phyloP scores from a whole-genome alignment of 2,888 invertebrate species.

The Diplazon laetatorius region DNA sequence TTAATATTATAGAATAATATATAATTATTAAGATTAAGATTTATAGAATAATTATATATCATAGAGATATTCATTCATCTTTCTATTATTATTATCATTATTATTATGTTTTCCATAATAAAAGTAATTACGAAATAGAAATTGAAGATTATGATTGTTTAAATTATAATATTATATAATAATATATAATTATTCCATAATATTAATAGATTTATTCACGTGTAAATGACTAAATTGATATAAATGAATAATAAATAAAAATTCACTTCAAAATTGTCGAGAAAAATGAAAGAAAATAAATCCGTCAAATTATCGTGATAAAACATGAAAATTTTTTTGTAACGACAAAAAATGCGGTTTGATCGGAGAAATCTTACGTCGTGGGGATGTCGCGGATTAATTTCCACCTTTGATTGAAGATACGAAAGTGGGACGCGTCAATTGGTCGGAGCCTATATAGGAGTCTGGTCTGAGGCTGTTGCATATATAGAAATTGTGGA shows the following conservation, averaged over 20 bases:
- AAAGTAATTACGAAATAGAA: slow-evolving; percentile 18
- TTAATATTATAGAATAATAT: too few relatives aligned
- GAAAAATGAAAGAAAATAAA: too few relatives aligned
- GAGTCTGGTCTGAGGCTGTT: too few relatives aligned
- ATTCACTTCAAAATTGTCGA: too few relatives aligned
- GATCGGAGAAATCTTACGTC: slow-evolving; percentile 35
- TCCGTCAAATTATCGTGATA: too few relatives aligned
- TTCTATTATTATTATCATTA: slow-evolving; percentile 25
- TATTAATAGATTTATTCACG: too few relatives aligned
- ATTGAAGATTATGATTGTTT: slow-evolving; percentile 19
- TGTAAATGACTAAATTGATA: too few relatives aligned
- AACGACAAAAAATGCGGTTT: background rate
- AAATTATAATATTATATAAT: background rate
- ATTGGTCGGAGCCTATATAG: slow-evolving; percentile 27
- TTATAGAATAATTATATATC: too few relatives aligned
- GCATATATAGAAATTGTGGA: background rate
- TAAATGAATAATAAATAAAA: too few relatives aligned
- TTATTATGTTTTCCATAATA: slow-evolving; percentile 31
- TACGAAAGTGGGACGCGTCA: slow-evolving; percentile 56
- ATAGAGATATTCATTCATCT: slow-evolving; percentile 31
- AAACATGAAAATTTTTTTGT: background rate
- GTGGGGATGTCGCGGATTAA: background rate
- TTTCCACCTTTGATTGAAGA: slow-evolving; percentile 50
- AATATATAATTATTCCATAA: too few relatives aligned
- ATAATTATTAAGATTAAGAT: too few relatives aligned